Percentiles rank a stretch among this genome's conserved stretches.
These are phyloP conservation scores for Tachyglossus aculeatus DNA, from an alignment of 2,797 vertebrate species.

Conservation along the genomic window DNA sequence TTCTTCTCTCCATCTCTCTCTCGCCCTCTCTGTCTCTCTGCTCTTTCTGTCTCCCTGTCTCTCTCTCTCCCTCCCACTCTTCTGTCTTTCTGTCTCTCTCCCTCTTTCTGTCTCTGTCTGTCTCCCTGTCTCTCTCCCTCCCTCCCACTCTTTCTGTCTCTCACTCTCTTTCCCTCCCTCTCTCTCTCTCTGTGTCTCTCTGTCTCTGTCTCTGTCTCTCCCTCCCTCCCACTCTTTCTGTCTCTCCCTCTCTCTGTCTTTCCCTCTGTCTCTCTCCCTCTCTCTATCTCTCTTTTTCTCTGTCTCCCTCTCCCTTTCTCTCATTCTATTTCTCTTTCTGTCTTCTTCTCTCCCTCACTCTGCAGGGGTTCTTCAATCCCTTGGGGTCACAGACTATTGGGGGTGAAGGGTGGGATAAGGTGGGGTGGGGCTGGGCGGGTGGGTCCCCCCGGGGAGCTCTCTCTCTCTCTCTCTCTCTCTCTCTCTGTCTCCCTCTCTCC, in stretches of 20 bases:
- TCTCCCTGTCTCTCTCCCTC: background rate
- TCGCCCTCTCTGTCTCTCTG: background rate
- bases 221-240: background rate
- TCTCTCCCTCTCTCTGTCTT: background rate
- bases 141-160: background rate
- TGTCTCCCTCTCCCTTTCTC: too few species aligned
- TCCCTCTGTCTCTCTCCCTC: too few species aligned
- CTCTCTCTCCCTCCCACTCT: background rate
- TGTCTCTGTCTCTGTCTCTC: background rate
- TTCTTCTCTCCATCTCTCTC: background rate
- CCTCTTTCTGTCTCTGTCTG: background rate
- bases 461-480: too few species aligned
- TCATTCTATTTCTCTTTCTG: background rate
- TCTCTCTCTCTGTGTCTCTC: background rate
- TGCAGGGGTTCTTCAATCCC: too few species aligned
- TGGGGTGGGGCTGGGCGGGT: too few species aligned
- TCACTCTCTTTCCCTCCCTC: background rate
- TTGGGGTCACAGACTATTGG: too few species aligned
- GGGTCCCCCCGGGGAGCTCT: background rate
- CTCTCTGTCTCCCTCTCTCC: too few species aligned
- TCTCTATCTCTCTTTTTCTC: too few species aligned
- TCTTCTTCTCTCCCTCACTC: rapidly evolving
- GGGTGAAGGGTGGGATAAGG: too few species aligned
- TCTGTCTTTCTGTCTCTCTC: background rate
- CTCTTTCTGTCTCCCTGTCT: background rate